Evolutionary conservation across 2,113 vertebrate species (phyloP), one percentile per base, ranked within the genome.

Genomic region (Halcyon malimbica): DNA sequence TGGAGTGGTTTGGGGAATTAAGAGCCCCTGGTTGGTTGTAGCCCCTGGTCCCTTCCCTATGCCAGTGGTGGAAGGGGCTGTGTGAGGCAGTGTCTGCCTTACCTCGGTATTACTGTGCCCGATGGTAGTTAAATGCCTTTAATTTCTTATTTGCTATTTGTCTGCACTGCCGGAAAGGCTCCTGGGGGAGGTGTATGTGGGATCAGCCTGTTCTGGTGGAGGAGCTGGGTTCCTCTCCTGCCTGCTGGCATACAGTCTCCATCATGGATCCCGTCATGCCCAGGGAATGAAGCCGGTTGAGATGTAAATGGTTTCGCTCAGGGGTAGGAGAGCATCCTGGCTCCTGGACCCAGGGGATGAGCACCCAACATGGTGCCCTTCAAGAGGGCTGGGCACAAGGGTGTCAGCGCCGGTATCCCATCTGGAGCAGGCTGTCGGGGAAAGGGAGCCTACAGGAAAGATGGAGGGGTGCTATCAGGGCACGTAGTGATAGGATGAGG

Each of bases 51-150:
- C 57, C 29, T 63, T 54, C 44, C 41, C 1, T 4, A 6, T 42
- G 51, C 65, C 0, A 0, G 31, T 0, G 1, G 51, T 8, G n/a
- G 65, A 53, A 54, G 42, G 25, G 48, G 24, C 62, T 41, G 71
- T 20, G 33, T 0, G 5, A 42, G 46, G 65, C 71, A 62, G 1
- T 18, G 5, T 5, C 37, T 25, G 25, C 25, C 46, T 21, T 21
- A 1, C 7, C 2, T 0, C 2, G 5, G 37, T 13, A 1, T 23
- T 50, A 1, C 0, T 4, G 0, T 16, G n/a, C 77, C 44, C 3
- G 2, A 2, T 4, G 24, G 31, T 33, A 9, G 31, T 17, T n/a
- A 37, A 26, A 25, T 44, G 25, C 46, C 25, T 59, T 73, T 17
- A 69, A 26, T 42, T 54, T 50, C 63, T 33, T 21, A 1, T 68